A percentile compares a stretch with the other conserved stretches of the same genome.
These are phyloP conservation scores for Sitta carolinensis DNA, from an alignment of 2,797 vertebrate genomes.

Conservation along the genomic window DNA sequence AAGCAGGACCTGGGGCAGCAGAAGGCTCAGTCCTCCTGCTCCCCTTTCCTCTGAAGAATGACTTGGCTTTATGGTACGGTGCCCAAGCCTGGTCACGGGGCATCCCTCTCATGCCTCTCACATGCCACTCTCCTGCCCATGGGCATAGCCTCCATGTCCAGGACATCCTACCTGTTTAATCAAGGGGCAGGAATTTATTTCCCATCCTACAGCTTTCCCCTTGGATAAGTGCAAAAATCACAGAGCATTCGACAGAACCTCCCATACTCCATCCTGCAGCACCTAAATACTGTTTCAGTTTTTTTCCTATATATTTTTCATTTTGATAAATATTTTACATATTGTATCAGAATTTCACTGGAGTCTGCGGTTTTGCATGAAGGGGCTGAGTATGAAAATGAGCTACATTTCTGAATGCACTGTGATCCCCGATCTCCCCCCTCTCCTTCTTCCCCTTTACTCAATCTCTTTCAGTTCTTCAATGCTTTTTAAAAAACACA, in stretches of 20 bases:
- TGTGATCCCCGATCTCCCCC: background rate
- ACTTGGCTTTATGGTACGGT: background rate
- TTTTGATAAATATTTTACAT: background rate
- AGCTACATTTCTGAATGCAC: background rate
- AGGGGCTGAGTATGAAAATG: background rate
- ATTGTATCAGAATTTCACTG: background rate
- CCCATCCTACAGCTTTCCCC: background rate
- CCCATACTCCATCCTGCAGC: background rate
- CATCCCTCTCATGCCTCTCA: background rate
- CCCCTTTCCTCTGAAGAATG: background rate
- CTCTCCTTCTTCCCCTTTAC: background rate
- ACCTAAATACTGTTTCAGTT: background rate
- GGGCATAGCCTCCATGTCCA: background rate
- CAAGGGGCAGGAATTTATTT: background rate
- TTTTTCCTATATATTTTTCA: background rate
- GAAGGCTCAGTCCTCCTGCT: background rate
- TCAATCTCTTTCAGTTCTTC: background rate
- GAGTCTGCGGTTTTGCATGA: background rate
- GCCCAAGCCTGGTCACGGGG: background rate
- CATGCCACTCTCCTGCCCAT: rapidly evolving
- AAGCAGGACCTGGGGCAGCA: background rate
- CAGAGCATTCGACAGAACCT: rapidly evolving
- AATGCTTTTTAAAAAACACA: background rate
- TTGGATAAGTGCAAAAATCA: background rate
- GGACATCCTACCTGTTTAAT: background rate